Evolutionary conservation across 2,797 vertebrate genomes (phyloP), one percentile per base, ranked within the genome.

Genomic region (Sebastes elongatus): DNA sequence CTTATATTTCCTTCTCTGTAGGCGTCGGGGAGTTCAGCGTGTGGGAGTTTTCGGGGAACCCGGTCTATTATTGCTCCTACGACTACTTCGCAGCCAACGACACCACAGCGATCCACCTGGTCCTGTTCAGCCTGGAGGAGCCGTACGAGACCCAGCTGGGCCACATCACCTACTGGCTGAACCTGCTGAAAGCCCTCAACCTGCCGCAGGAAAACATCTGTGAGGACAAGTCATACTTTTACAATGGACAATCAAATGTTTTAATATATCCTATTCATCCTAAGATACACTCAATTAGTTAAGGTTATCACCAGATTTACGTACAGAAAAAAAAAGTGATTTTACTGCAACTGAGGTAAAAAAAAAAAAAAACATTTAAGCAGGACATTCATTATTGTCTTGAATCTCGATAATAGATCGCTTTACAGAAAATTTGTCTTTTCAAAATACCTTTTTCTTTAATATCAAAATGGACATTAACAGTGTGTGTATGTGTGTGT

Each of bases 31-130:
- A 99, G 63, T 99, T 99, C 94, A 98, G 97, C 28, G 94, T 97
- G 64, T 99, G 98, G 98, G 98, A 99, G 90, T 99, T 99, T 80
- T 99, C 98, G 14, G 98, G 98, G 70, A 99, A 99, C 90, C 97
- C 97, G 1, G 97, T 98, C 4, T 99, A 98, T 88, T 97, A 97
- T 93, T 99, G 98, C 94, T 96, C 96, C 88, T 99, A 99, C 0
- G 98, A 99, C 88, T 98, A 98, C 93, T 99, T 99, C 82, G 98
- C 97, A 57, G 96, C 97, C 56, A 98, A 99, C 32, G 98, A 99
- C 68, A 86, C 93, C 83, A 97, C 97, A 0, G 96, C 98, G 3
- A 92, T 99, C 93, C 98, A 99, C 72, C 28, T 98, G 91, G 96
- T 99, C 0, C 94, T 97, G 66, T 99, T 99, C 91, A 99, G 96